Evolutionary conservation across 2,888 invertebrate species (phyloP), one percentile per base, ranked within the genome.

Genomic region (Tryphoninae sp.): DNA sequence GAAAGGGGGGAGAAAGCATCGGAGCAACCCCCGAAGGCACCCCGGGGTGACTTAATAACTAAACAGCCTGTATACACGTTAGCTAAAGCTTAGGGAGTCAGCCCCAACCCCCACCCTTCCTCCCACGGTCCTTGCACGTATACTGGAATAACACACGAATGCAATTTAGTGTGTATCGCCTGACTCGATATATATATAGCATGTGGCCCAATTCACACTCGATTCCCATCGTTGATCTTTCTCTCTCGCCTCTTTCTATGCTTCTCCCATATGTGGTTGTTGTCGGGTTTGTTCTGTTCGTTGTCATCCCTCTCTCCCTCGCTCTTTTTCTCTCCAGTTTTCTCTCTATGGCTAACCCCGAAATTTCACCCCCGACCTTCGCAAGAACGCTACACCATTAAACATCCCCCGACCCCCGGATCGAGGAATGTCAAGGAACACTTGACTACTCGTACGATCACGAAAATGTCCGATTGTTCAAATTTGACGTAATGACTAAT

Each of bases 11-110:
- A 51, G 62, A 76, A 49, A 49, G 65, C 33, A 80, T 65, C 83
- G 83, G 86, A 85, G 86, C 84, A 86, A 80, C 80, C 84, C 85
- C 82, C 49, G 59, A 49, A 80, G 84, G 62, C 86, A 84, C 86
- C 85, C 83, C 86, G 82, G 89, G 88, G 89, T 88, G 90, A 89
- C 88, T 91, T 89, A 89, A 90, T 90, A 91, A 89, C 90, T 87
- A 88, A 90, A 90, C 90, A 90, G 84, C 79, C 82, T 77, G 80
- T 84, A 83, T 81, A 83, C 84, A 78, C 77, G 81, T 79, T 77
- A 77, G 64, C 77, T 62, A 55, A 64, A 72, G 69, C 78, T 77
- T 78, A 79, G 82, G 77, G 81, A 74, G 81, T 82, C 76, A 78
- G 55, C 69, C 55, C 11, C 33, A 33, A 78, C 62, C 69, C 62